phyloP scores from a whole-genome alignment of 1,140 invertebrate genomes.

The Plectus sambesii region DNA sequence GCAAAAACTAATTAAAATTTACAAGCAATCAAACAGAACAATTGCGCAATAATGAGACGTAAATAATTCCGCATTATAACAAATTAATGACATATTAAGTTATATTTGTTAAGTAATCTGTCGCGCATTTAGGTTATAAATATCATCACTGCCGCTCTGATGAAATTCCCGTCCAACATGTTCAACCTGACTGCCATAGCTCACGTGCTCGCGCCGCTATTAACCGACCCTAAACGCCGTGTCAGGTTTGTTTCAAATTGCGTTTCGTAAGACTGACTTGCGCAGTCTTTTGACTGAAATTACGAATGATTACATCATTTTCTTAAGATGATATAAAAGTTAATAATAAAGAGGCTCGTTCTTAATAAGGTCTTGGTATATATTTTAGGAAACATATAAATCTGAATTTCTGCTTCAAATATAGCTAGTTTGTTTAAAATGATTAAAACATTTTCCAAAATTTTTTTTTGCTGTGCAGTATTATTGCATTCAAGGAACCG shows the following conservation, averaged over 20 bases:
- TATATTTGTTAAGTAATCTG: not conserved
- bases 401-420: not conserved
- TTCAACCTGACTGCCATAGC: conserved; percentile 15
- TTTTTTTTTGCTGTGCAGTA: too few species aligned
- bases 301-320: too few species aligned
- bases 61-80: not conserved
- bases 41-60: too few species aligned
- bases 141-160: conserved; percentile 18
- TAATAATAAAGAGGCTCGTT: too few species aligned
- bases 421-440: too few species aligned
- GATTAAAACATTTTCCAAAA: too few species aligned
- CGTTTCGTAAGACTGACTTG: too few species aligned
- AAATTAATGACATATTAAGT: not conserved
- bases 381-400: not conserved
- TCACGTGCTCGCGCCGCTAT: conserved; percentile 17
- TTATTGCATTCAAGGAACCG: too few species aligned
- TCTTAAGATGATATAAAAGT: too few species aligned
- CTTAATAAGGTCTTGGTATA: not conserved
- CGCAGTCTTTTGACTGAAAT: too few species aligned
- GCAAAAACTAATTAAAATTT: too few species aligned
- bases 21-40: too few species aligned
- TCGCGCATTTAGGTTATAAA: conserved; percentile 20
- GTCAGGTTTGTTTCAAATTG: conserved; percentile 20
- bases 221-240: conserved; percentile 17
- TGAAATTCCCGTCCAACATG: conserved; percentile 14